A percentile compares a stretch with the other conserved stretches of the same genome.
These are phyloP conservation scores for Syngnathus rostellatus DNA, from an alignment of 2,797 vertebrate species.

Conservation along the genomic window DNA sequence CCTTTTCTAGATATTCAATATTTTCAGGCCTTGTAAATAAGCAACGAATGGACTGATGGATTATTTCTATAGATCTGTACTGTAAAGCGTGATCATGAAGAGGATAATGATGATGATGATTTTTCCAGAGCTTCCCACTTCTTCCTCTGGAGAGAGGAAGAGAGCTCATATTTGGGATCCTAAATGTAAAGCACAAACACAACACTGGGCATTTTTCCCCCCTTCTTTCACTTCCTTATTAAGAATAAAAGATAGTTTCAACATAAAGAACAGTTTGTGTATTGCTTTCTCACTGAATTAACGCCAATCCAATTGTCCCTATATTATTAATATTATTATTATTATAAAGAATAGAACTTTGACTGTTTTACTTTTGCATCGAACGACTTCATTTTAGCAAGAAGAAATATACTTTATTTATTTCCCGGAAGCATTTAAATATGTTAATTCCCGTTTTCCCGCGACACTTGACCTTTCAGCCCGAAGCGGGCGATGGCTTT, in stretches of 20 bases:
- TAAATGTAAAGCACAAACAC: slow-evolving; percentile 78
- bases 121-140: slow-evolving; percentile 59
- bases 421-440: slow-evolving; percentile 51
- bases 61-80: slow-evolving; percentile 73
- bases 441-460: slow-evolving; percentile 58
- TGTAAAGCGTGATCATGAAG: slow-evolving; percentile 57
- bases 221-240: slow-evolving; percentile 71
- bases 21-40: slow-evolving; percentile 71
- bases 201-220: slow-evolving; percentile 68
- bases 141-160: slow-evolving; percentile 43
- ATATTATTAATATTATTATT: background rate
- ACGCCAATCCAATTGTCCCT: background rate
- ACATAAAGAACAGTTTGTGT: slow-evolving; percentile 12
- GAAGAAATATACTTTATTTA: slow-evolving; percentile 57
- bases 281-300: background rate
- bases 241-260: slow-evolving; percentile 58
- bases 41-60: slow-evolving; percentile 50
- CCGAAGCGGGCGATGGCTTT: slow-evolving; percentile 42
- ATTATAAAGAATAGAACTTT: background rate
- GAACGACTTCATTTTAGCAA: background rate
- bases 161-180: slow-evolving; percentile 37
- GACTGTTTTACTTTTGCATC: background rate
- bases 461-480: slow-evolving; percentile 47
- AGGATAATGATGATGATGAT: slow-evolving; percentile 9
- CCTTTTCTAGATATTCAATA: slow-evolving; percentile 48